Base-by-base conservation (phyloP, 2,888 invertebrate species). In the Mamestra brassicae region DNA sequence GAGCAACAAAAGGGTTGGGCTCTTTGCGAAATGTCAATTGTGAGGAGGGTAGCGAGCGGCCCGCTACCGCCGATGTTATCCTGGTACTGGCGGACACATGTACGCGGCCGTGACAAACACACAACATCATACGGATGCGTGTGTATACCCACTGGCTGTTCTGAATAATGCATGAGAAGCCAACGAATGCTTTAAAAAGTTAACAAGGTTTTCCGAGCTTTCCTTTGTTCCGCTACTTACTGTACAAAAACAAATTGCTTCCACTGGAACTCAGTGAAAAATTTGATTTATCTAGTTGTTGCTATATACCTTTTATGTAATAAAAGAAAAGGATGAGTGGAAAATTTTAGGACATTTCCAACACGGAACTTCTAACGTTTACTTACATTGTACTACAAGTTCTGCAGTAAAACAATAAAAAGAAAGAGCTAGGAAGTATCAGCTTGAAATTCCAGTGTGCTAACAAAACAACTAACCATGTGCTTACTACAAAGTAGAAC, bases 141-240 rank as follows among this genome's bases (percentile, higher is more conserved):
- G 87, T 84, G 81, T 81, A 87, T 90, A 78, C 89, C 90, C 89
- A 90, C 90, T 88, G 88, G 89, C 90, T 86, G 90, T 87, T 85
- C 90, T 95, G 95, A 95, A 96, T 96, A 93, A 95, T 94, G 90
- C 94, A 96, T 94, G 94, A 95, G 91, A 86, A 90, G 88, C 92
- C 93, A 92, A 92, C 92, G 93, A 94, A 95, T 94, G 93, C 93
- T 95, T 95, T 95, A 95, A 95, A 96, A 95, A 95, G 94, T 95
- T 95, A 95, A 95, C 95, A 95, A 95, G 95, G 92, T 96, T 95
- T 95, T 93, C 94, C 93, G 92, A 93, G 94, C 91, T 95, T 95
- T 94, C 93, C 95, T 94, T 95, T 95, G 94, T 95, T 94, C 93
- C 92, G 92, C 91, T 92, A 91, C 92, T 94, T 93, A 91, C 92